These are phyloP conservation scores for Myotis findleyi DNA, from an alignment of 2,797 vertebrate species.

Conservation along the genomic window DNA sequence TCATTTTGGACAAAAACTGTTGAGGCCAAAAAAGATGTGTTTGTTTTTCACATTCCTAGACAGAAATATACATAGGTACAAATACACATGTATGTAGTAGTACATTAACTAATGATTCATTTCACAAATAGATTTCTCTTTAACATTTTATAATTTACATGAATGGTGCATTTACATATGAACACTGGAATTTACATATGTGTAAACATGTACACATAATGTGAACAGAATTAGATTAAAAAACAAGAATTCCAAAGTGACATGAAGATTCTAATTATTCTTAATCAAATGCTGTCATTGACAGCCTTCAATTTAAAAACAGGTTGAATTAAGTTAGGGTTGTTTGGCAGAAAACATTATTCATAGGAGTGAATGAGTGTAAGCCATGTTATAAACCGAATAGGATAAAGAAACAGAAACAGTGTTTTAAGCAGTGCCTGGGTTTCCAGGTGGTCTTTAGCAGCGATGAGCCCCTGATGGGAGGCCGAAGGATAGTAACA, in stretches of 20 bases:
- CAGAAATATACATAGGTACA: background rate
- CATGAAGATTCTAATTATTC: background rate
- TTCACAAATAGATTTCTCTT: constrained; percentile 46
- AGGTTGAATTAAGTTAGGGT: background rate
- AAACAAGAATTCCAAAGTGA: background rate
- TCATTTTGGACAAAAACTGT: constrained; percentile 20
- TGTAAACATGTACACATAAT: background rate
- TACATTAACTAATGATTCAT: constrained; percentile 3
- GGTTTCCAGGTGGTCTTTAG: background rate
- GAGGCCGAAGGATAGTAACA: background rate
- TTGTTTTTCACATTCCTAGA: constrained; percentile 27
- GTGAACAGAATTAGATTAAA: background rate
- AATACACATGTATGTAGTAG: background rate
- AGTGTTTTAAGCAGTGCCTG: background rate
- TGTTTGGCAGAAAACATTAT: background rate
- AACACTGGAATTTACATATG: background rate
- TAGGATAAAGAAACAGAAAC: background rate
- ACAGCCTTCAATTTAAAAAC: constrained; percentile 44
- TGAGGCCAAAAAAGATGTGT: background rate
- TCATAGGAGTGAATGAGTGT: background rate
- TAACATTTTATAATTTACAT: constrained; percentile 19
- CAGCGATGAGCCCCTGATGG: background rate
- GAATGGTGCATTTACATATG: background rate
- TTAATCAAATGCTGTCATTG: background rate
- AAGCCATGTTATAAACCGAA: background rate